A percentile compares a stretch with the other conserved stretches of the same genome.
Evolutionary conservation across 2,113 vertebrate species (phyloP).

Genomic region (Myrmecobius fasciatus): DNA sequence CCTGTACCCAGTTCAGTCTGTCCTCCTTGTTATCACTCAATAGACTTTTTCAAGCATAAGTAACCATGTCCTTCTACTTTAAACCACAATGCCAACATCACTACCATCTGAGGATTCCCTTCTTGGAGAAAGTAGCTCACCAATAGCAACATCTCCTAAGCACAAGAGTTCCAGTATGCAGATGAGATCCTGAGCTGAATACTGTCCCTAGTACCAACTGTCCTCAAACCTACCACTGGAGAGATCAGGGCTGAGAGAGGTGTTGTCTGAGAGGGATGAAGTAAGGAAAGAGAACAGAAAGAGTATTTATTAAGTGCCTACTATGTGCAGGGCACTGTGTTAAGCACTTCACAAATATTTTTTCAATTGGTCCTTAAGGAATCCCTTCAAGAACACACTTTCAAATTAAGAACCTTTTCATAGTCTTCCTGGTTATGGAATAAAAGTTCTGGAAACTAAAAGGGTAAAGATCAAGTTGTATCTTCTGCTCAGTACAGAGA

Average conservation of each 20-base stretch:
- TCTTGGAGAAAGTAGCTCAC: background rate
- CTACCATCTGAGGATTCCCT: background rate
- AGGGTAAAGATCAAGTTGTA: background rate
- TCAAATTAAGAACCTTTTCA: background rate
- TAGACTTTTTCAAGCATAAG: background rate
- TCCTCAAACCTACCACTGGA: background rate
- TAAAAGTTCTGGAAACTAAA: background rate
- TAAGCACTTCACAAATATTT: background rate
- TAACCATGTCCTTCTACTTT: background rate
- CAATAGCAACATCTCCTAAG: background rate
- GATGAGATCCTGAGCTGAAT: background rate
- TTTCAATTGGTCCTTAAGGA: background rate
- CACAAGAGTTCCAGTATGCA: background rate
- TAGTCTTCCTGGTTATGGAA: background rate
- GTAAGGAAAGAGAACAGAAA: background rate
- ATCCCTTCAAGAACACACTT: background rate
- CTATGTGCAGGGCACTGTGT: background rate
- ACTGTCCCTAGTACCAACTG: background rate
- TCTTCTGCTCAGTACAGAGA: background rate
- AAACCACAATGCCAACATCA: background rate
- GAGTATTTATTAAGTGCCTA: background rate
- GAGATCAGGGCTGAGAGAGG: background rate
- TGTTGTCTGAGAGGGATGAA: background rate
- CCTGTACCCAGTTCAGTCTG: slow-evolving; percentile 21
- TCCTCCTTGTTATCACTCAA: slow-evolving; percentile 3